phyloP scores from a whole-genome alignment of 2,888 invertebrate genomes.

The Sisyra terminalis region DNA sequence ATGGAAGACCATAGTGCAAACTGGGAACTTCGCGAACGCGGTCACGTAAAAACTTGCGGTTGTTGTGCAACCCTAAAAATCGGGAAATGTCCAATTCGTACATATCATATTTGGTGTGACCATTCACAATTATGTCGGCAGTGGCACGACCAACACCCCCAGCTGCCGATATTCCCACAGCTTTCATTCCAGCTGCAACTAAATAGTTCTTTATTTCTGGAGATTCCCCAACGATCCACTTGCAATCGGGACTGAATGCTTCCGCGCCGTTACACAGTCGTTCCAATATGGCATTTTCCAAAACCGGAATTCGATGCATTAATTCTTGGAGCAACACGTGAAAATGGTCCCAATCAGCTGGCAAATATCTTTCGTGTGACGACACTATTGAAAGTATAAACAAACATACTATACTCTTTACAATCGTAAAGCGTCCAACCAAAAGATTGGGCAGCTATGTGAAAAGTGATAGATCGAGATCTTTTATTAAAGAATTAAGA shows the following conservation, averaged over 20 bases:
- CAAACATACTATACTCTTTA: not conserved
- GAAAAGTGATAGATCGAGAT: too few species aligned
- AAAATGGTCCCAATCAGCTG: conserved; percentile 95
- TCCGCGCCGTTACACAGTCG: conserved; percentile 80
- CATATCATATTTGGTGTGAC: conserved; percentile 66
- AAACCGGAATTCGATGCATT: conserved; percentile 63
- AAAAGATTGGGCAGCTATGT: too few species aligned
- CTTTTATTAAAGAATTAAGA: too few species aligned
- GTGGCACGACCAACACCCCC: conserved; percentile 89
- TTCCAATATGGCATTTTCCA: conserved; percentile 59
- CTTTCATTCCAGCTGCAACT: conserved; percentile 92
- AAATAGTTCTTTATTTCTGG: conserved; percentile 83
- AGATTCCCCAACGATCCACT: conserved; percentile 87
- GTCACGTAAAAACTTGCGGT: conserved; percentile 79
- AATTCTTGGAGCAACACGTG: conserved; percentile 75
- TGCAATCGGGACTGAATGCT: conserved; percentile 92
- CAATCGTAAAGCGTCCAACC: not conserved
- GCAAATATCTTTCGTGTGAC: conserved; percentile 46
- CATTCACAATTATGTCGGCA: conserved; percentile 73
- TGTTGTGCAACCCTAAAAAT: conserved; percentile 87
- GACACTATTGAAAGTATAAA: too few species aligned
- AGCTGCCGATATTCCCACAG: conserved; percentile 86
- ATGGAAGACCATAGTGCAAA: conserved; percentile 65
- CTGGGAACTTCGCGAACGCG: conserved; percentile 87
- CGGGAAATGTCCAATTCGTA: conserved; percentile 80